Evolutionary conservation across 2,113 vertebrate genomes (phyloP), one percentile per base, ranked within the genome.

Genomic region (Boleophthalmus pectinirostris): DNA sequence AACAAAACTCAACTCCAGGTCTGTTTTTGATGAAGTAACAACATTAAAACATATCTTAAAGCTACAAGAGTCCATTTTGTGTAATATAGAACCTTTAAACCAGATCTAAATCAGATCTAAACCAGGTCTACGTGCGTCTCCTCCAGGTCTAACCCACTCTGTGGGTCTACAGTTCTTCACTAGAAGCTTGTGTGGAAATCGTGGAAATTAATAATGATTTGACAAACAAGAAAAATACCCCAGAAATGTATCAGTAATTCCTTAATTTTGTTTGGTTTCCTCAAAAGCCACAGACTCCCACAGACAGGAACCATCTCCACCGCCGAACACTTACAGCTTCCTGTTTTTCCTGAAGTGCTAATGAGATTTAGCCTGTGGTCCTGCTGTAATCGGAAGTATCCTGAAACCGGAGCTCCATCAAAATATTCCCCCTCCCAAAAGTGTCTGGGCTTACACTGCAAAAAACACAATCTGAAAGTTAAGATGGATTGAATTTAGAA

Each of bases 261-360:
- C 49, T 56, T 56, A 11, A 23, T 56, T 51, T 15, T 51, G 5
- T 0, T 51, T 18, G 10, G 54, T 23, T 23, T 56, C 54, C 54
- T 23, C 29, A 23, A 56, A 56, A 6, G 6, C 49, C 49, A 16
- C 49, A 7, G 8, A 23, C 54, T 8, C 9, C n/a, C 54, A 21
- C 21, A 24, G 21, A 14, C 53, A 56, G 56, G 56, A 57, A 57
- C 11, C 23, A 8, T 53, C 51, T 53, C 51, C 51, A 0, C 21
- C 56, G 24, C 56, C 13, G 56, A 24, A 56, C 54, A 24, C 56
- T 24, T 12, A 3, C 21, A 24, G 23, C 56, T 57, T 57, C 56
- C 56, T 57, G 56, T 57, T 57, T 57, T 53, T 57, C 21, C 56
- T 57, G 56, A 57, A 57, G 56, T 57, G 56, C 56, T 57, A 57